These are phyloP conservation scores for Cephalopholis sonnerati DNA, from an alignment of 2,113 vertebrate genomes.

Conservation along the genomic window DNA sequence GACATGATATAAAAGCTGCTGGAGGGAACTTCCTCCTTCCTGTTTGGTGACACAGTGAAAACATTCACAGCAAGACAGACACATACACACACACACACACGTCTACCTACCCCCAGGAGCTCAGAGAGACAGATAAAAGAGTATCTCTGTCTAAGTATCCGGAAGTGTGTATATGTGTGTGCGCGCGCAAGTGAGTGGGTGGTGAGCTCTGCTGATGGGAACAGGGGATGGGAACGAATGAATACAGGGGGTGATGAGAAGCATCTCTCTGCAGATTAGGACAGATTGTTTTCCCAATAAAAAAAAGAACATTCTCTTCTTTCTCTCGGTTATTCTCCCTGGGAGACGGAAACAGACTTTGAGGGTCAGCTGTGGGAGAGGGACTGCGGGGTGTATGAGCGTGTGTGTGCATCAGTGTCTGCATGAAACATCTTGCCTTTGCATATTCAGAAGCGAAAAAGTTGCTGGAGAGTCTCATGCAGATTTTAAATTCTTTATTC, in stretches of 20 bases:
- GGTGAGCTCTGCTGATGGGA: slow-evolving; percentile 57
- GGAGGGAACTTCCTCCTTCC: slow-evolving; percentile 75
- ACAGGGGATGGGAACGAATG: slow-evolving; percentile 65
- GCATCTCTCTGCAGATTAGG: slow-evolving; percentile 70
- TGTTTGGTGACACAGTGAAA: slow-evolving; percentile 66
- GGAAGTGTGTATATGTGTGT: slow-evolving; percentile 17
- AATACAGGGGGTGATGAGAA: slow-evolving; percentile 60
- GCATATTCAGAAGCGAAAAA: slow-evolving; percentile 36
- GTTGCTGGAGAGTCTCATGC: neutral
- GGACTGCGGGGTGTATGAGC: neutral
- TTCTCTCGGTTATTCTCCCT: slow-evolving; percentile 40
- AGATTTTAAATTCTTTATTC: slow-evolving; percentile 13
- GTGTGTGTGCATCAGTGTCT: neutral
- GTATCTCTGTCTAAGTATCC: slow-evolving; percentile 72
- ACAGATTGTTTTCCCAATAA: slow-evolving; percentile 72
- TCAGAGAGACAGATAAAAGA: slow-evolving; percentile 63
- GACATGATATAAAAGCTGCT: slow-evolving; percentile 47
- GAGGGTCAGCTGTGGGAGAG: slow-evolving; percentile 45
- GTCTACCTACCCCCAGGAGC: slow-evolving; percentile 38
- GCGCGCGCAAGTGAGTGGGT: slow-evolving; percentile 39
- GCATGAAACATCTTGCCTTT: slow-evolving; percentile 24
- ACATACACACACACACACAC: slow-evolving; percentile 3
- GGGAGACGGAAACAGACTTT: slow-evolving; percentile 30
- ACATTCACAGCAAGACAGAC: slow-evolving; percentile 53
- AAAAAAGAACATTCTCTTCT: slow-evolving; percentile 54